Evolutionary conservation across 2,113 vertebrate species (phyloP).

Genomic region (Rhinolophus sinicus): DNA sequence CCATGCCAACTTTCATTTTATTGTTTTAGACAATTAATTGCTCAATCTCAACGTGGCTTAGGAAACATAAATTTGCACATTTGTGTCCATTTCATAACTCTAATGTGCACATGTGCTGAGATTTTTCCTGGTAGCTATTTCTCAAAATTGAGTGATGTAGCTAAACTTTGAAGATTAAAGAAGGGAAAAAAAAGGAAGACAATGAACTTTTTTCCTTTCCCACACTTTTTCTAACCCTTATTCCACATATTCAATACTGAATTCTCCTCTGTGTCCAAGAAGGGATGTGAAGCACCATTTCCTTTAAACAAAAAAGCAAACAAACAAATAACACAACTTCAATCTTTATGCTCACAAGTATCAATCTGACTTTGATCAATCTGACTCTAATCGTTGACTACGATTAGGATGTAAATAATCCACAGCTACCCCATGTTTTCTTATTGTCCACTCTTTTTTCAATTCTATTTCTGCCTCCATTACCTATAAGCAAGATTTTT

Average conservation of each 20-base stretch:
- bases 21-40: neutral
- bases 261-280: neutral
- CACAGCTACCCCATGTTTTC: neutral
- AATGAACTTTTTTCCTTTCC: neutral
- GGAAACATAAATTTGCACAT: neutral
- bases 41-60: neutral
- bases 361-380: neutral
- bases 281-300: neutral
- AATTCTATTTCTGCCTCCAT: neutral
- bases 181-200: neutral
- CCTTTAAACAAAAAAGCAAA: neutral
- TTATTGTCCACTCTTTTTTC: neutral
- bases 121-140: neutral
- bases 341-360: neutral
- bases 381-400: neutral
- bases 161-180: neutral
- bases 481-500: neutral
- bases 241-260: neutral
- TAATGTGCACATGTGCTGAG: neutral
- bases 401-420: neutral
- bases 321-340: neutral
- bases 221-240: neutral
- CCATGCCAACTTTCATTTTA: neutral
- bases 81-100: neutral
- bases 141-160: neutral